Evolutionary conservation across 1,140 invertebrate species (phyloP), one percentile per base, ranked within the genome.

Genomic region (Drosophila azteca): DNA sequence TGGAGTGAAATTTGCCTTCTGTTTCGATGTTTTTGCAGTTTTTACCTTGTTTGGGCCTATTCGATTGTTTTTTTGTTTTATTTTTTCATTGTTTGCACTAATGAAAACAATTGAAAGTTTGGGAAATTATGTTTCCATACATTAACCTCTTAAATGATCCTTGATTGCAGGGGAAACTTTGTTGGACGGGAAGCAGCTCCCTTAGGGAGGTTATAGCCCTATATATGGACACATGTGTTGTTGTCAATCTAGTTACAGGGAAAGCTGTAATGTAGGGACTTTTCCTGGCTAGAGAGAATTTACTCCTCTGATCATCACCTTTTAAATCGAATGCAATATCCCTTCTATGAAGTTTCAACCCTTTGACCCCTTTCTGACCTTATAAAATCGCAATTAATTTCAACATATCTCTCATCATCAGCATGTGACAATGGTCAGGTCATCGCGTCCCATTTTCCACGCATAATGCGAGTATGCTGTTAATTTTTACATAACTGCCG

Each of bases 1-100:
- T 87, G 77, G 83, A 87, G 83, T 87, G 83, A 87, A 87, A 87
- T 87, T 88, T 81, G 75, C 72, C 53, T 65, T 41, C 53, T 69
- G 50, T 58, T 70, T 74, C 51, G 11, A n/a, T 71, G 13, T 54
- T 54, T 45, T 48, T 46, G 13, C 7, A 46, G 43, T 48, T 76
- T 20, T 70, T 74, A 63, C 65, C 50, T 62, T 29, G 57, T 55
- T 51, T 60, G 41, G 35, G 72, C 63, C 72, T 48, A 74, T 73
- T 74, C 55, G 41, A 68, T 77, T 77, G 44, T 61, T 41, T 75
- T 74, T 65, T 49, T 26, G 24, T 35, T 35, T 60, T 49, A 17
- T 60, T 50, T 50, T 31, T 31, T 9, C 31, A 31, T 31, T 31
- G n/a, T 35, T 55, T 45, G 64, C 64, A 57, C 64, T 68, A 69